These are phyloP conservation scores for Lasioglossum lativentre DNA, from an alignment of 2,888 invertebrate species.

Conservation along the genomic window DNA sequence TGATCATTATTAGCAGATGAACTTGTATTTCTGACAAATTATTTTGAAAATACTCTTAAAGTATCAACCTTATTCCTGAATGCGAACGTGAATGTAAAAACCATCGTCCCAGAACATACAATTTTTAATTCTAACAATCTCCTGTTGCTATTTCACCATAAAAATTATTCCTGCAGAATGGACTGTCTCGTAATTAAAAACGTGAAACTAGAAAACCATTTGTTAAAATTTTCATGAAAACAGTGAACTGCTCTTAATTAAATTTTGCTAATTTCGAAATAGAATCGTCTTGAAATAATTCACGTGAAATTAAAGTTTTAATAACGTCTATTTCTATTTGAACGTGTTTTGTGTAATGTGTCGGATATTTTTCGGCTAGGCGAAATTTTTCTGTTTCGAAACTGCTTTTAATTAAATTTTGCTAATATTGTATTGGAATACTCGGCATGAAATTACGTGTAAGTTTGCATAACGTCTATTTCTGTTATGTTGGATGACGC, in stretches of 20 bases:
- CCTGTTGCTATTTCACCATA: neutral
- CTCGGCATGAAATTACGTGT: neutral
- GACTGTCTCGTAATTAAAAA: neutral
- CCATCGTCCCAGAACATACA: neutral
- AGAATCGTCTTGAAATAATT: neutral
- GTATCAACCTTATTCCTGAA: neutral
- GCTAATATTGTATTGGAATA: neutral
- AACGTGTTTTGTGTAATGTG: too few species aligned
- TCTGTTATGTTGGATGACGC: neutral
- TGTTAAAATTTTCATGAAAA: neutral
- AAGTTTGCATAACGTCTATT: neutral
- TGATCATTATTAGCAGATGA: neutral
- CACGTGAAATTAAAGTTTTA: neutral
- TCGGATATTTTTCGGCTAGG: neutral
- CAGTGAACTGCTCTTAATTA: neutral
- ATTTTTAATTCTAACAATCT: neutral
- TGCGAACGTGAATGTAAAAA: neutral
- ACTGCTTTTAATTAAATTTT: neutral
- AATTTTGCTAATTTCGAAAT: neutral
- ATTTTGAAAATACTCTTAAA: neutral
- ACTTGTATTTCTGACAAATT: neutral
- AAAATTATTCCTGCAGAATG: neutral
- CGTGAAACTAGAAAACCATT: neutral
- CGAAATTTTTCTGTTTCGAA: neutral
- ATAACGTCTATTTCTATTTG: neutral